Evolutionary conservation across 2,113 vertebrate species (phyloP), one percentile per base, ranked within the genome.

Genomic region (Etheostoma spectabile): DNA sequence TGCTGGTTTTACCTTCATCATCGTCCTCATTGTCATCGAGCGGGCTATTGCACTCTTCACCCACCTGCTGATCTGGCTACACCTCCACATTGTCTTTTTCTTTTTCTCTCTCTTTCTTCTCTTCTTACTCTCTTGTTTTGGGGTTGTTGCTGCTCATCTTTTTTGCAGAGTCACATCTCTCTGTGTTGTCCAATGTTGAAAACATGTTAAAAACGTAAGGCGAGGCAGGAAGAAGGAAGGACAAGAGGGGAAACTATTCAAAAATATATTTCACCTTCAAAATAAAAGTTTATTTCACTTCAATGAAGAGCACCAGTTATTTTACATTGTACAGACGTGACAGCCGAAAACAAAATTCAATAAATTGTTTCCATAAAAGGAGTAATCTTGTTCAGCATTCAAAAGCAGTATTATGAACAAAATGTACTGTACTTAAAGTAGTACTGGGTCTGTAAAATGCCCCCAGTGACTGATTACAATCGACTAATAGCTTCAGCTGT

Each of bases 91-190:
- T 16, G 13, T 60, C 51, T 30, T 63, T 63, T 21, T 53, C 33
- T 22, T n/a, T n/a, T n/a, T 38, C 33, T 6, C 69, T 5, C 14
- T 30, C 48, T 33, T 21, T 62, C 6, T 14, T 48, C 12, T 45
- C 35, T 38, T 38, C 35, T 38, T 8, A 8, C 35, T 46, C 24
- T 16, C 2, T 16, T 11, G 18, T 42, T 22, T n/a, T 13, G 8
- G 15, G 21, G 14, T 55, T 53, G 24, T 49, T 38, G 16, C 19
- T 81, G 59, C 51, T 33, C 6, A 5, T 42, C 18, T 68, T 27
- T 76, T 74, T 18, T 22, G 15, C 71, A 63, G n/a, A n/a, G 76
- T 86, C 79, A 80, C 77, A 61, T 59, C 66, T 72, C 48, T 24
- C 52, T 63, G 64, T 76, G 46, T 22, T 53, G 27, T 75, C 46